Evolutionary conservation across 1,140 invertebrate species (phyloP).

Genomic region (Zophobas atratus): DNA sequence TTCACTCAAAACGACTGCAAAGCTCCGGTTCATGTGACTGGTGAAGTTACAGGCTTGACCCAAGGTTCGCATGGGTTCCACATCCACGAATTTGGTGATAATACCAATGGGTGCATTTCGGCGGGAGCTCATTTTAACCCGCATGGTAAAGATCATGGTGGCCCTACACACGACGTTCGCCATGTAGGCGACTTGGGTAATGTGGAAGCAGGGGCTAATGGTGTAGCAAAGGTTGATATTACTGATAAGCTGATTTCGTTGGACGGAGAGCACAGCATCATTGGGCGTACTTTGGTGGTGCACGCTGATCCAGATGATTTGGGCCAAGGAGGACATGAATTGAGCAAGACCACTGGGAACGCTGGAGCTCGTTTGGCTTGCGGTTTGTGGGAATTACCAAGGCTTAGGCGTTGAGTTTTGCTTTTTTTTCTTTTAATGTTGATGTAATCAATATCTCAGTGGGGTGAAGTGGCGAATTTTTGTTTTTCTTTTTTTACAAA

Average conservation of each 20-base stretch:
- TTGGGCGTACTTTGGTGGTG: slow-evolving; percentile 92
- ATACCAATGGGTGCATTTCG: slow-evolving; percentile 96
- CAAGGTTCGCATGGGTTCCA: slow-evolving; percentile 93
- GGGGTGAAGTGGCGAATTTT: no score
- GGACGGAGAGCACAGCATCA: slow-evolving; percentile 83
- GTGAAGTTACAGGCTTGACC: slow-evolving; percentile 79
- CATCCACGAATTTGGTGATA: slow-evolving; percentile 97
- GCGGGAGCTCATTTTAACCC: slow-evolving; percentile 98
- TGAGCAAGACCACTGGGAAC: slow-evolving; percentile 97
- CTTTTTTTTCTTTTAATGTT: slow-evolving; percentile 3
- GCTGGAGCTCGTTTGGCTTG: slow-evolving; percentile 96
- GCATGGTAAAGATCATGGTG: slow-evolving; percentile 86
- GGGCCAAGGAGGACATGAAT: slow-evolving; percentile 92
- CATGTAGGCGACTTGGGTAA: slow-evolving; percentile 97
- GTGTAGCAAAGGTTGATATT: slow-evolving; percentile 85
- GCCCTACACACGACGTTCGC: slow-evolving; percentile 79
- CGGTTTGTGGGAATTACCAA: slow-evolving; percentile 94
- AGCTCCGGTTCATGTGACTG: slow-evolving; percentile 77
- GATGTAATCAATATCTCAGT: not conserved
- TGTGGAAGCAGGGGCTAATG: slow-evolving; percentile 80
- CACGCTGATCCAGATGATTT: slow-evolving; percentile 97
- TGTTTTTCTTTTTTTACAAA: no score
- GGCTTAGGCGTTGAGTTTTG: slow-evolving; percentile 61
- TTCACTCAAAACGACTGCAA: slow-evolving; percentile 80
- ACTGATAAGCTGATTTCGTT: slow-evolving; percentile 83